Conservation (phyloP, 2,797 vertebrate species). For the Agapornis canus region DNA sequence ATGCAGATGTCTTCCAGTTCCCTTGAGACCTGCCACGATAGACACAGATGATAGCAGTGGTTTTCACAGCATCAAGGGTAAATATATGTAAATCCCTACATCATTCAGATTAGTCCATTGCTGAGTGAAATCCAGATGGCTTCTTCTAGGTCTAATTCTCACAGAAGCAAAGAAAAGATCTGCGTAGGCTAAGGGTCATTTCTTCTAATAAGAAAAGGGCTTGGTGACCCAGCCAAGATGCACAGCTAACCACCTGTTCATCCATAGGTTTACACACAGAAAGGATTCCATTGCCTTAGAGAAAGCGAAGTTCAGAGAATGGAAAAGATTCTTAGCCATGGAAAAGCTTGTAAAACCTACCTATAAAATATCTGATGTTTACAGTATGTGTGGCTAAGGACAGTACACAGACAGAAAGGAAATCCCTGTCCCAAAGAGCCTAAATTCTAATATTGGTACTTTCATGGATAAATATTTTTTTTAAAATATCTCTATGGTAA, state of each 20-base stretch:
- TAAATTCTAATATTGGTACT: constrained; percentile 41
- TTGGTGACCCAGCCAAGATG: neutral
- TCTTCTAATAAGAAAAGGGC: neutral
- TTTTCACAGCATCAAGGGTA: constrained; percentile 8
- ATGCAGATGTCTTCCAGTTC: neutral
- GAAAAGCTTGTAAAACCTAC: neutral
- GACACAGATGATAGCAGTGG: neutral
- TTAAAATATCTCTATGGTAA: constrained; percentile 74
- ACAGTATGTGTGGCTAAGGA: neutral
- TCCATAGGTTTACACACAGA: neutral
- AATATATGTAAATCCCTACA: constrained; percentile 35
- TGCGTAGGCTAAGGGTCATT: neutral
- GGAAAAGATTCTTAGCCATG: neutral
- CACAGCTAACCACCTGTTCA: neutral
- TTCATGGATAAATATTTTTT: constrained; percentile 31
- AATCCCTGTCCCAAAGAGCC: constrained; percentile 36
- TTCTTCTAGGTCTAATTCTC: constrained; percentile 6
- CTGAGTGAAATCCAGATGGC: neutral
- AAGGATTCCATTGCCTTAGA: neutral
- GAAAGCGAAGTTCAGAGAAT: neutral
- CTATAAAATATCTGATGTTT: neutral
- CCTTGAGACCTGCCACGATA: neutral
- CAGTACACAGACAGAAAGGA: neutral
- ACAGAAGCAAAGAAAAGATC: neutral
- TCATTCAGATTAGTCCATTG: neutral